Evolutionary conservation across 2,888 invertebrate genomes (phyloP), one percentile per base, ranked within the genome.

Genomic region (Ptycholaimellus sp.): DNA sequence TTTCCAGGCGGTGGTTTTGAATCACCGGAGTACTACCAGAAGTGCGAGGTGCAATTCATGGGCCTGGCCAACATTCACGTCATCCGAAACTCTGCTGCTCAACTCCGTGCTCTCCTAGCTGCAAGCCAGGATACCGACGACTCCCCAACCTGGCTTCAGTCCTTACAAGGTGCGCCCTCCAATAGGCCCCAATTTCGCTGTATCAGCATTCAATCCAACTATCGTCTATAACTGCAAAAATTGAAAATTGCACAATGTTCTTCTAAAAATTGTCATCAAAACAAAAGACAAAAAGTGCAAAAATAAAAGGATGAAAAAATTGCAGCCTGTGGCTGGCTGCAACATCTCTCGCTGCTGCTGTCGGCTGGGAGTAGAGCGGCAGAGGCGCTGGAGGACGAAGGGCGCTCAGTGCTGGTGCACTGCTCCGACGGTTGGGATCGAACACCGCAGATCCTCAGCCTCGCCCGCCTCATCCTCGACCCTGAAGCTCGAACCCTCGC

Each of bases 371-470:
- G 73, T 45, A 72, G 74, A 7, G 75, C 80, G 27, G 76, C 75
- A 4, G 72, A 53, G 40, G 56, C 59, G 18, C 53, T 82, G 41
- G 74, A 76, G 49, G 68, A 70, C 35, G 76, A 77, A 39, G 76
- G 72, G 16, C 70, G 81, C 35, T 82, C 87, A 6, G 90, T 85
- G 37, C 67, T 96, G 42, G 85, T 96, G 9, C 93, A 93, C 62
- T 93, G 93, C 62, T 85, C 85, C 2, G 93, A 93, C 64, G 93
- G 93, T 32, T 93, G 93, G 93, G 93, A 96, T 64, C 70, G 93
- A 47, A 96, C 93, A 39, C 81, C 93, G 32, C 93, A 96, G 66
- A 77, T 96, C 46, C 80, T 82, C 14, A 78, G 87, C 29, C 68
- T 90, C 36, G 81, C 83, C 13, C 77, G 90, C 62, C 68, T 93